Base-by-base conservation (phyloP, 2,797 vertebrate species). In the Linurgus olivaceus region DNA sequence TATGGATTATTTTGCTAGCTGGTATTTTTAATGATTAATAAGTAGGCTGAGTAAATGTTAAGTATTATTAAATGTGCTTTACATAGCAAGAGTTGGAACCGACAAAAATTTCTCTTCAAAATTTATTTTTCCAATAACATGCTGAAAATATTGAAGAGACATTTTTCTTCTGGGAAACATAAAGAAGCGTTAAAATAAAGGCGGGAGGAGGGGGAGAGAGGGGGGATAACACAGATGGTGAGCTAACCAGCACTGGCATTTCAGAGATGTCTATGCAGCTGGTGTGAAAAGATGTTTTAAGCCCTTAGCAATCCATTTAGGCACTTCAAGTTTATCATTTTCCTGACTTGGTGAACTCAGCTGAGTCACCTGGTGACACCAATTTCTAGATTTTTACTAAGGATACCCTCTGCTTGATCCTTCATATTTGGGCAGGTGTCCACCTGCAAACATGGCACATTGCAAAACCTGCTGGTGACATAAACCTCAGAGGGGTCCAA, bases 121-220 rank as follows among this genome's bases (percentile, higher is more conserved):
- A 94, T 94, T 44, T 74, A 61, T 92, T 89, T 86, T 95, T 94
- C 81, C 75, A 86, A 83, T 90, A 86, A 88, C 67, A 90, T 0
- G 1, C 61, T 1, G 6, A 94, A 93, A 96, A 96, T 94, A 94
- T 57, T 85, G 62, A 94, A 83, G 51, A 94, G 58, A 88, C 29
- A 44, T 96, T 96, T 95, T 93, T 95, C 66, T 86, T 91, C 73
- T 82, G 42, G 81, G 86, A 97, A 86, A 86, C 80, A 92, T 85
- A 90, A 94, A 96, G 81, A 78, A 92, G 78, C 50, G 93, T 95
- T 93, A 96, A 96, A 97, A 96, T 95, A 96, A 95, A 85, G 87
- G 84, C 38, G 1, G 68, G 93, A 93, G 84, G 86, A 68, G 52
- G 58, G 80, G 42, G 51, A 70, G 63, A 54, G 50, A 40, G 25